Evolutionary conservation across 2,888 invertebrate genomes (phyloP).

Genomic region (Diarsia brunnea): DNA sequence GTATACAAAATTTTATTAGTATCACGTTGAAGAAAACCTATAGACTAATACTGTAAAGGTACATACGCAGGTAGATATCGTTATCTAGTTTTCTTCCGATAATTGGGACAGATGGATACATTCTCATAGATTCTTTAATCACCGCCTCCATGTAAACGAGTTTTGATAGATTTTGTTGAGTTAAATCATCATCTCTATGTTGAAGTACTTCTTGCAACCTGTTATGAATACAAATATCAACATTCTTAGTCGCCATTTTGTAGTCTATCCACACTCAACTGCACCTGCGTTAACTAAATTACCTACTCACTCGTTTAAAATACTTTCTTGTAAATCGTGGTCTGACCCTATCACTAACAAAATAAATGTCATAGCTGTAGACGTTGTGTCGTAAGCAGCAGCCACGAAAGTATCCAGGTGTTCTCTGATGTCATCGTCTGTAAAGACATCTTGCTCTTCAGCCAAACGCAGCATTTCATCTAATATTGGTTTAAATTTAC

Average conservation of each 20-base stretch:
- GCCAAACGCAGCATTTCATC: slow-evolving; percentile 39
- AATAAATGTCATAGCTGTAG: slow-evolving; percentile 5
- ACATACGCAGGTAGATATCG: slow-evolving; percentile 51
- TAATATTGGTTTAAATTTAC: slow-evolving; percentile 36
- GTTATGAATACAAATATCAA: background rate
- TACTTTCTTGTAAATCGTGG: slow-evolving; percentile 33
- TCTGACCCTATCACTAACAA: slow-evolving; percentile 41
- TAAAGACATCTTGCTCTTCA: slow-evolving; percentile 24
- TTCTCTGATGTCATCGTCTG: slow-evolving; percentile 43
- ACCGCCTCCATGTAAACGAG: slow-evolving; percentile 48
- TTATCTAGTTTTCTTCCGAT: slow-evolving; percentile 34
- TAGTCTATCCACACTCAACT: background rate
- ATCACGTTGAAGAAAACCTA: background rate
- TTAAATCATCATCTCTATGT: slow-evolving; percentile 29
- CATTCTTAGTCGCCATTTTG: background rate
- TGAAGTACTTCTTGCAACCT: slow-evolving; percentile 40
- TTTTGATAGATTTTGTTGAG: slow-evolving; percentile 34
- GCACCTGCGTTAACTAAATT: too few species aligned
- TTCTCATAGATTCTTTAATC: slow-evolving; percentile 53
- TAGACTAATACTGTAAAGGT: background rate
- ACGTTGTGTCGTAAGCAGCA: slow-evolving; percentile 40
- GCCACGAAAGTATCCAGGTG: slow-evolving; percentile 47
- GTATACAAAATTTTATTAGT: background rate
- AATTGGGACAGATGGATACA: slow-evolving; percentile 39
- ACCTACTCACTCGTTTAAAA: slow-evolving; percentile 16